Percentiles rank a stretch among this genome's conserved stretches.
Conservation (phyloP, 2,113 vertebrate genomes). For the rat (Rattus norvegicus) region GRCr8 NC_086035.1:51215501-51216000, state of each 20-base stretch:
- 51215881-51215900: background rate
- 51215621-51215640: background rate
- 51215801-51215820: background rate
- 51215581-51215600: background rate
- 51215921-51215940: slow-evolving; percentile 5
- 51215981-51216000: background rate
- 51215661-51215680: background rate
- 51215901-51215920: background rate
- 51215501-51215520: slow-evolving; percentile 1
- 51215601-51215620: background rate
- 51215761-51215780: background rate
- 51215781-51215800: background rate
- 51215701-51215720: background rate
- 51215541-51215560: no score
- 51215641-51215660: slow-evolving; percentile 13
- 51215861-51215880: background rate
- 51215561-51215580: background rate
- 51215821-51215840: background rate
- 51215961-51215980: background rate
- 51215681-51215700: slow-evolving; percentile 1
- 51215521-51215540: background rate
- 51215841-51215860: background rate
- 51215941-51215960: slow-evolving; percentile 1
- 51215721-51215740: slow-evolving; percentile 45
- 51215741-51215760: background rate